These are phyloP conservation scores for Horisme vitalbata DNA, from an alignment of 2,888 invertebrate genomes.

Conservation along the genomic window DNA sequence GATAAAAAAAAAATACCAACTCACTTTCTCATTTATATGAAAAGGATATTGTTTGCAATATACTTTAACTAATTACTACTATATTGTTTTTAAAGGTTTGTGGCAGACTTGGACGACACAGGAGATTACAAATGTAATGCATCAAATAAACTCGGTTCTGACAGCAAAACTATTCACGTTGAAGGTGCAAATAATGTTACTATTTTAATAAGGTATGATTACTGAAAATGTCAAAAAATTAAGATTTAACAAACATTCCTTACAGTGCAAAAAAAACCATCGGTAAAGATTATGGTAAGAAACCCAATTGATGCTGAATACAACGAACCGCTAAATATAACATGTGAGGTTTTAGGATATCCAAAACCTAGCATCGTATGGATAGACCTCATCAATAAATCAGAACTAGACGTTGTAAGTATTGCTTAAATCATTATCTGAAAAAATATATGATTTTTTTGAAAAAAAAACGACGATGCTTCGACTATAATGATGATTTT, in stretches of 20 bases:
- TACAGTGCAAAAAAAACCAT: conserved; percentile 9
- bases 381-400: background rate
- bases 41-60: too few species aligned
- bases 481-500: too few species aligned
- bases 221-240: background rate
- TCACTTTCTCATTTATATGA: too few species aligned
- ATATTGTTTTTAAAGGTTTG: too few species aligned
- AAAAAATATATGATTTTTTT: too few species aligned
- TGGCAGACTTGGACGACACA: conserved; percentile 2
- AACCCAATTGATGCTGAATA: conserved; percentile 10
- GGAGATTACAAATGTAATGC: conserved; percentile 16
- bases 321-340: conserved; percentile 1
- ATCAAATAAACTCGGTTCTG: conserved; percentile 6
- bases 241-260: background rate
- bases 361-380: conserved; percentile 13
- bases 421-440: background rate
- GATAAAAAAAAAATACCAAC: too few species aligned
- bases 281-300: background rate
- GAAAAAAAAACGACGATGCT: too few species aligned
- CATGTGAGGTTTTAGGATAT: conserved; percentile 10
- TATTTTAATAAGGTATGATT: background rate
- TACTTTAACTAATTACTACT: too few species aligned
- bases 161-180: background rate
- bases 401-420: conserved; percentile 3
- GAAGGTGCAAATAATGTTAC: background rate